These are phyloP conservation scores for Schizopygopsis malacanthus DNA, from an alignment of 2,797 vertebrate species.

Conservation along the genomic window DNA sequence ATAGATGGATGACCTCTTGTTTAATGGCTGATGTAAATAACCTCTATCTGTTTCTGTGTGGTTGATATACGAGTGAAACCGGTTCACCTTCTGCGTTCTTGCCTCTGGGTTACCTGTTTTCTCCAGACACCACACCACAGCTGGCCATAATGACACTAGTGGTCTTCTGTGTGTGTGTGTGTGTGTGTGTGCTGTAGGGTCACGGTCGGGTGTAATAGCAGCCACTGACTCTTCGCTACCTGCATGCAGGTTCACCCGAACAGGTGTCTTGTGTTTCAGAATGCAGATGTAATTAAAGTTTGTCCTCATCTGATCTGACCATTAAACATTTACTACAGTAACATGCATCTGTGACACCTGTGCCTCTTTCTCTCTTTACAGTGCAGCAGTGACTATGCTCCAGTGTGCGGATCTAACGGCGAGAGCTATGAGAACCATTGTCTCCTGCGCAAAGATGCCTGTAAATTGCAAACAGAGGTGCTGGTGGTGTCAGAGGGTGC, in stretches of 20 bases:
- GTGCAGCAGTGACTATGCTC: slow-evolving; percentile 86
- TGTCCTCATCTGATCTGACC: slow-evolving; percentile 39
- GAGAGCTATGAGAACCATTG: slow-evolving; percentile 87
- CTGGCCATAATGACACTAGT: slow-evolving; percentile 12
- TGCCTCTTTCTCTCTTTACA: slow-evolving; percentile 57
- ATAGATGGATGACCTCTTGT: slow-evolving; percentile 29
- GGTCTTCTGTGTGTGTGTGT: not conserved
- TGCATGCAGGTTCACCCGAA: not conserved
- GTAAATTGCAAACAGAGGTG: slow-evolving; percentile 86
- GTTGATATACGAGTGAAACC: slow-evolving; percentile 38
- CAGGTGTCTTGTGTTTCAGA: slow-evolving; percentile 23
- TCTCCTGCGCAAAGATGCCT: slow-evolving; percentile 84
- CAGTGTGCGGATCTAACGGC: slow-evolving; percentile 85
- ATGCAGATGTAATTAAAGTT: slow-evolving; percentile 40
- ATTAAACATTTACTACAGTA: slow-evolving; percentile 39
- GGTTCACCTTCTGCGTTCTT: slow-evolving; percentile 43
- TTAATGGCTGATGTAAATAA: slow-evolving; percentile 38
- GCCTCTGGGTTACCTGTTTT: slow-evolving; percentile 32
- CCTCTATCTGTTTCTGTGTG: slow-evolving; percentile 18
- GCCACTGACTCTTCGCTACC: not conserved
- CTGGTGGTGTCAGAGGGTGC: slow-evolving; percentile 81
- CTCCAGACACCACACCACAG: slow-evolving; percentile 27
- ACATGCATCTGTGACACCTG: slow-evolving; percentile 31
- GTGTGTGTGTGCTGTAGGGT: slow-evolving; percentile 12
- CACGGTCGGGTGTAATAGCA: not conserved